Conservation (phyloP, 2,888 invertebrate genomes). For the Leucoptera coffeella region DNA sequence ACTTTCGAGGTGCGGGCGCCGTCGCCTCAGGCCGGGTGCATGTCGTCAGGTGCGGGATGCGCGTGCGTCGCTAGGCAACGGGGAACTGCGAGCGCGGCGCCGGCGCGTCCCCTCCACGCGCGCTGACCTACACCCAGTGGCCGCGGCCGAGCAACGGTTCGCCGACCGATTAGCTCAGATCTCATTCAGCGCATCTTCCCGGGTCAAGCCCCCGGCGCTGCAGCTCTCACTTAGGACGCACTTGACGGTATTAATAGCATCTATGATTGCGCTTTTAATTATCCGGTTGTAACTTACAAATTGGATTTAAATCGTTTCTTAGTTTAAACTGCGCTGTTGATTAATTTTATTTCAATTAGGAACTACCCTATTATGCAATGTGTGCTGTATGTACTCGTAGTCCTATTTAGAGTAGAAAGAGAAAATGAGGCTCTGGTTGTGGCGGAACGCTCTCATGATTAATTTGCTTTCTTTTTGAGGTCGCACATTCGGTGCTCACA, state of each 20-base stretch:
- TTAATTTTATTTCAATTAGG: too few relatives aligned
- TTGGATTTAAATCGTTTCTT: too few relatives aligned
- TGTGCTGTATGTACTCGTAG: too few relatives aligned
- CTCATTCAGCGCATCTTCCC: not conserved
- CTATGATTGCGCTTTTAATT: too few relatives aligned
- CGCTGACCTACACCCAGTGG: conserved; percentile 37
- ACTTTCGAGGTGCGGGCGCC: conserved; percentile 20
- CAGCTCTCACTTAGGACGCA: too few relatives aligned
- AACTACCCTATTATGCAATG: too few relatives aligned
- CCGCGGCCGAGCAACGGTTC: conserved; percentile 33
- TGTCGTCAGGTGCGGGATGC: conserved; percentile 25
- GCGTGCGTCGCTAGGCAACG: conserved; percentile 12
- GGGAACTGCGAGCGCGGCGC: conserved; percentile 30
- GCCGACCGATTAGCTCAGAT: conserved; percentile 39
- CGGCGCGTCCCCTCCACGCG: conserved; percentile 22
- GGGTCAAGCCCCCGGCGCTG: too few relatives aligned
- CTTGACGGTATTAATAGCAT: too few relatives aligned
- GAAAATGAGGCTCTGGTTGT: conserved; percentile 20
- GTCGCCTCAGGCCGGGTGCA: conserved; percentile 14
- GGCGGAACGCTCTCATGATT: conserved; percentile 20
- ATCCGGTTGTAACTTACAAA: too few relatives aligned
- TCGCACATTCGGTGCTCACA: conserved; percentile 22
- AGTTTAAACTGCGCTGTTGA: too few relatives aligned
- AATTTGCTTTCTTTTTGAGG: conserved; percentile 32
- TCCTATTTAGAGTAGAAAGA: conserved; percentile 26